A percentile compares a stretch with the other conserved stretches of the same genome.
These are phyloP conservation scores for Drosophila robusta DNA, from an alignment of 2,888 invertebrate species.

Conservation along the genomic window DNA sequence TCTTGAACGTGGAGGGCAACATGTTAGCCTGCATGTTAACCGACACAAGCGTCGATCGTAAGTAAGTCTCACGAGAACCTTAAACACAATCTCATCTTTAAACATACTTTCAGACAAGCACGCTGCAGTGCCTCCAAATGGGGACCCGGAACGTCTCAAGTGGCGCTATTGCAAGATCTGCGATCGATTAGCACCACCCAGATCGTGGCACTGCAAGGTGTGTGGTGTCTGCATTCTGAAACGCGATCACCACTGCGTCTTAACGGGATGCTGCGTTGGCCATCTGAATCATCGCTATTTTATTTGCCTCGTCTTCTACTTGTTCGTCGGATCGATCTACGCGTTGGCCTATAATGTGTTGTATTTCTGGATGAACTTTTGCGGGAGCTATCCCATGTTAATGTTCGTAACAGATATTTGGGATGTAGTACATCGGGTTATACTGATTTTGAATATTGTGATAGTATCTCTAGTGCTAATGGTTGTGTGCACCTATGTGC, in stretches of 20 bases:
- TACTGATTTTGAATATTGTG: no score
- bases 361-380: background rate
- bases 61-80: constrained; percentile 47
- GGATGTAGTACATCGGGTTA: no score
- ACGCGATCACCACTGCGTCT: constrained; percentile 95
- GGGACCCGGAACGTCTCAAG: background rate
- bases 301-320: constrained; percentile 90
- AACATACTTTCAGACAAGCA: background rate
- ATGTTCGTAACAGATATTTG: no score
- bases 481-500: constrained; percentile 87
- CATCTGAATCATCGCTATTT: constrained; percentile 94
- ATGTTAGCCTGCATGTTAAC: constrained; percentile 90
- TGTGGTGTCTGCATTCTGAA: constrained; percentile 93
- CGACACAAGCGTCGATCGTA: constrained; percentile 90
- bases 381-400: no score
- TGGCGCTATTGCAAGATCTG: constrained; percentile 86
- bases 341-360: constrained; percentile 87
- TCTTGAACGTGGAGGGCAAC: constrained; percentile 92
- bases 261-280: constrained; percentile 94
- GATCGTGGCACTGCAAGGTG: constrained; percentile 95
- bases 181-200: constrained; percentile 90
- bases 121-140: background rate
- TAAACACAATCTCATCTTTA: background rate
- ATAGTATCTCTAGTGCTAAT: no score
- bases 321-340: constrained; percentile 90